These are phyloP conservation scores for Bos javanicus DNA, from an alignment of 2,113 vertebrate genomes.

Conservation along the genomic window DNA sequence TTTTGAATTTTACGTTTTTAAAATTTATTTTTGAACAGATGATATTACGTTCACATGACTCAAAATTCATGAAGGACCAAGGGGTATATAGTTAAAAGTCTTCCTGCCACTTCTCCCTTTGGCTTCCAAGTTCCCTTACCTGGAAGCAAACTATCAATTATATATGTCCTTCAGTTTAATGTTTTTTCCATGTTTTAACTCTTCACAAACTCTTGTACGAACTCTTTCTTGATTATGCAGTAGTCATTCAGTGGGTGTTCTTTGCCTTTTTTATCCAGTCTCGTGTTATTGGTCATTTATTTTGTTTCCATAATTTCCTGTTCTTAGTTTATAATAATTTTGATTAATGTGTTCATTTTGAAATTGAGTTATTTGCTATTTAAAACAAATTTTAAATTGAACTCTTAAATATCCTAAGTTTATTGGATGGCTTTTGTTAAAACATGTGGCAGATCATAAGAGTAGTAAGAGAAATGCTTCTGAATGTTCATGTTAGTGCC, in stretches of 20 bases:
- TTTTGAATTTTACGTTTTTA: background rate
- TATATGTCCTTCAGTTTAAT: background rate
- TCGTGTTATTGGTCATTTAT: background rate
- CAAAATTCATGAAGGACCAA: background rate
- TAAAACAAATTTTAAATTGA: slow-evolving; percentile 1
- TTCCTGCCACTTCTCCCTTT: background rate
- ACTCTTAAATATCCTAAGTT: slow-evolving; percentile 37
- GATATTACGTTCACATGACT: background rate
- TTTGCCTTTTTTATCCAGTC: background rate
- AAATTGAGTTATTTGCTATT: slow-evolving; percentile 17
- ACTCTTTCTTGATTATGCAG: background rate
- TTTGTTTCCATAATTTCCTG: background rate
- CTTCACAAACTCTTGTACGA: background rate
- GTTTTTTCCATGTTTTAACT: background rate
- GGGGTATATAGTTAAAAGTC: background rate
- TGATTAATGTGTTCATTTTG: background rate
- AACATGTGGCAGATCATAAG: background rate
- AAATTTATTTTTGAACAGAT: background rate
- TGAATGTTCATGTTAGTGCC: background rate
- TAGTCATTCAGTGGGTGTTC: background rate
- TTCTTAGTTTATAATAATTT: slow-evolving; percentile 19
- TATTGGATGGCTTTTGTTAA: slow-evolving; percentile 26
- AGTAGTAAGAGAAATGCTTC: background rate
- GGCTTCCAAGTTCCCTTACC: background rate
- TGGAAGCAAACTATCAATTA: background rate